Conservation (phyloP, 1,140 invertebrate genomes). For the Acromyrmex heyeri region DNA sequence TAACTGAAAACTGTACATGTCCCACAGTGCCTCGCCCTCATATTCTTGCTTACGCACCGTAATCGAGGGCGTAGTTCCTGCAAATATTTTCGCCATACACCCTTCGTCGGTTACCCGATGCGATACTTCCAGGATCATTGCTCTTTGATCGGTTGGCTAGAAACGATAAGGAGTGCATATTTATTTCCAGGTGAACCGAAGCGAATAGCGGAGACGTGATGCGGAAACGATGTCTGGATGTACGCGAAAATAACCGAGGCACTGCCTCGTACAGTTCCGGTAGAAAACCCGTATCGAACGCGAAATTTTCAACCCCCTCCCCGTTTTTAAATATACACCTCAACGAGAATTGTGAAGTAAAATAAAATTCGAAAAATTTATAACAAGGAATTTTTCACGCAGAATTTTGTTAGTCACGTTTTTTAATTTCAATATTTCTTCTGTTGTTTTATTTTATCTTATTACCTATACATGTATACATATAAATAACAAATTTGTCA, state of each 20-base stretch:
- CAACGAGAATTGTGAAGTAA: neutral
- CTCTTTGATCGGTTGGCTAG: slow-evolving; percentile 67
- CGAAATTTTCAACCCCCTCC: slow-evolving; percentile 47
- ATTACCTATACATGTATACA: too few relatives aligned
- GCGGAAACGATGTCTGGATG: slow-evolving; percentile 83
- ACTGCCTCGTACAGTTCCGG: slow-evolving; percentile 77
- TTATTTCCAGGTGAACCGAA: slow-evolving; percentile 84
- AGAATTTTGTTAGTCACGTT: neutral
- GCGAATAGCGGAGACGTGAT: slow-evolving; percentile 84
- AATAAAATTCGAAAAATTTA: neutral
- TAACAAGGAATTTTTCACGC: neutral
- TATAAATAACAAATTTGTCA: neutral
- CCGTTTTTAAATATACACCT: slow-evolving; percentile 12
- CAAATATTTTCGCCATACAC: slow-evolving; percentile 41
- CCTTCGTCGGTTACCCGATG: slow-evolving; percentile 31
- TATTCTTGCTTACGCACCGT: slow-evolving; percentile 26
- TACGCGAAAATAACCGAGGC: slow-evolving; percentile 80
- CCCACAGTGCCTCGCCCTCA: slow-evolving; percentile 19
- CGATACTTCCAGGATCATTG: slow-evolving; percentile 64
- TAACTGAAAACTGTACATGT: neutral
- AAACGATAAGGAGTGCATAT: slow-evolving; percentile 78
- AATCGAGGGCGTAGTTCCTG: slow-evolving; percentile 48
- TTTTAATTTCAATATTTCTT: neutral
- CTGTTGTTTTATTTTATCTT: too few relatives aligned
- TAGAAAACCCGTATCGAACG: slow-evolving; percentile 53